Conservation (phyloP, 2,888 invertebrate species). For the Anticlea derivata region DNA sequence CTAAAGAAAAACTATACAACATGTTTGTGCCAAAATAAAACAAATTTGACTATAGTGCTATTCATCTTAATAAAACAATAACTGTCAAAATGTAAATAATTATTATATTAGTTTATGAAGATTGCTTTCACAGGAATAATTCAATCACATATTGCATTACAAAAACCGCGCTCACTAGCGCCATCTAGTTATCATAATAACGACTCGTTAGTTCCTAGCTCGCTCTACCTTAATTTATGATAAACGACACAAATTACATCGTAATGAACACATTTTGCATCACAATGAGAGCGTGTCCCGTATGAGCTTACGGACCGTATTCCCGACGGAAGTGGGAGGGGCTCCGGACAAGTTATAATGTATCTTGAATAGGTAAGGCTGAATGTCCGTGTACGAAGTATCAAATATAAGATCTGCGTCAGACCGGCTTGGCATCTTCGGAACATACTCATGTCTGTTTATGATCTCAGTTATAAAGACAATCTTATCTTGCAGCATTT, state of each 20-base stretch:
- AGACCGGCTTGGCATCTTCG: slow-evolving; percentile 96
- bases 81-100: slow-evolving; percentile 20
- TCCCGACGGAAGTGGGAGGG: slow-evolving; percentile 91
- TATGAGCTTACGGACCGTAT: slow-evolving; percentile 95
- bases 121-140: slow-evolving; percentile 20
- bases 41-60: slow-evolving; percentile 10
- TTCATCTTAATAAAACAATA: slow-evolving; percentile 6
- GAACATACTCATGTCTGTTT: slow-evolving; percentile 97
- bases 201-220: slow-evolving; percentile 20
- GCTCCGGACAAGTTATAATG: slow-evolving; percentile 92
- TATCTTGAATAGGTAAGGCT: slow-evolving; percentile 98
- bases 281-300: slow-evolving; percentile 93
- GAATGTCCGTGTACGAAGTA: slow-evolving; percentile 95
- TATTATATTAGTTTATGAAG: slow-evolving; percentile 6
- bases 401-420: slow-evolving; percentile 98
- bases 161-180: slow-evolving; percentile 9
- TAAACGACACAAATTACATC: slow-evolving; percentile 18
- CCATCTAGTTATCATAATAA: slow-evolving; percentile 7
- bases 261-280: slow-evolving; percentile 54
- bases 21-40: slow-evolving; percentile 28
- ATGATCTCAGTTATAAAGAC: slow-evolving; percentile 97
- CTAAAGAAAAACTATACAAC: slow-evolving; percentile 20
- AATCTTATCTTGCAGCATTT: slow-evolving; percentile 95
- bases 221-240: slow-evolving; percentile 19
- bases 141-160: slow-evolving; percentile 26